Base-by-base conservation (phyloP, 2,113 vertebrate species). In the Varanus komodoensis region DNA sequence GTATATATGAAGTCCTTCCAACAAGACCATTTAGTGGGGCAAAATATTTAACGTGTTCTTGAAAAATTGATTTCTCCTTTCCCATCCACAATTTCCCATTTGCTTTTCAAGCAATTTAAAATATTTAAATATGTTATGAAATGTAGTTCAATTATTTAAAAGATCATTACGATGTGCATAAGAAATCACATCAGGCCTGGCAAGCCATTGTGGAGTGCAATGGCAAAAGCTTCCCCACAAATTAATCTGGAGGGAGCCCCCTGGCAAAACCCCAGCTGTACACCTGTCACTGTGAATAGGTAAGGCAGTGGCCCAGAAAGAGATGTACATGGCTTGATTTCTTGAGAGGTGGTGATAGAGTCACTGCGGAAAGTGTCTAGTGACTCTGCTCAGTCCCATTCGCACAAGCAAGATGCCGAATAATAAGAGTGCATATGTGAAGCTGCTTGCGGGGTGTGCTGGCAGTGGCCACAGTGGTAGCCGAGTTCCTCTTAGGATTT, bases 41-140 rank as follows among this genome's bases (percentile, higher is more conserved):
- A 71, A 78, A 78, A 34, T 67, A 77, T 77, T 84, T 73, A 78
- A 84, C 77, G 81, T 52, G 73, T 68, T 54, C 21, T 27, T 69
- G 81, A 88, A 88, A 88, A 81, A 88, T 81, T 69, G 38, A 88
- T 80, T 52, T 38, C 73, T 78, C 44, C 73, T 78, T 48, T 2
- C 82, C 74, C 21, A 6, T 78, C 82, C 15, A 67, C 82, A 78
- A 52, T 67, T 67, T 78, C 67, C 81, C 27, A 89, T 89, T 84
- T 84, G 82, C 88, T 68, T 54, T 84, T 84, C 88, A 54, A 54
- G 71, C 61, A 68, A 54, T 84, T 89, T 84, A 50, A 89, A 84
- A 84, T 78, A 89, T 84, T 89, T 84, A 84, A 84, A 89, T 84
- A 89, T 78, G 78, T 89, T 84, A 78, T 48, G 82, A 77, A 84